phyloP scores from a whole-genome alignment of 2,888 invertebrate species.

The Mythimna pallens region DNA sequence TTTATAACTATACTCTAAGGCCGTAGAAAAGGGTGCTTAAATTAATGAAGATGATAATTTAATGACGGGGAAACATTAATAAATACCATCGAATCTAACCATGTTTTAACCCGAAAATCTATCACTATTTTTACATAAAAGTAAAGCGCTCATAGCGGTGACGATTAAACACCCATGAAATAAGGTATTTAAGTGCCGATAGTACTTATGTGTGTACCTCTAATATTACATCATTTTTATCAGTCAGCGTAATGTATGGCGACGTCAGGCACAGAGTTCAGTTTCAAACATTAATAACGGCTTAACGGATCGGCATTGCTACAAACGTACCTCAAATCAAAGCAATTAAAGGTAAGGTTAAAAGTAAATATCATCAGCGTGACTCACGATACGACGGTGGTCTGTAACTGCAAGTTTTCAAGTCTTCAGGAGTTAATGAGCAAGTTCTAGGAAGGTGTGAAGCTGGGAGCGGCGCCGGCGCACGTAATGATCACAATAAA shows the following conservation, averaged over 20 bases:
- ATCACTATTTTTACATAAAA: not conserved
- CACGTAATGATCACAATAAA: slow-evolving; percentile 62
- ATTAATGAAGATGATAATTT: slow-evolving; percentile 24
- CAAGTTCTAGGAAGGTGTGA: slow-evolving; percentile 66
- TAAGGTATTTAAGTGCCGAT: not conserved
- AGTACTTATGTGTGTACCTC: not conserved
- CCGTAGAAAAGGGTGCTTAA: slow-evolving; percentile 16
- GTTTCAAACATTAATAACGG: slow-evolving; percentile 38
- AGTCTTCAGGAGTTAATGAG: slow-evolving; percentile 57
- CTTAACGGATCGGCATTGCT: slow-evolving; percentile 17
- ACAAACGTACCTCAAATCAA: slow-evolving; percentile 36
- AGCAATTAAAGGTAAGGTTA: slow-evolving; percentile 45
- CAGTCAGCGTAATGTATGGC: slow-evolving; percentile 25
- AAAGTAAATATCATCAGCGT: slow-evolving; percentile 40
- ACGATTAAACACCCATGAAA: slow-evolving; percentile 1
- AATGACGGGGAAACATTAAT: slow-evolving; percentile 13
- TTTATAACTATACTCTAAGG: slow-evolving; percentile 3
- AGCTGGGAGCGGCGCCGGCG: slow-evolving; percentile 38
- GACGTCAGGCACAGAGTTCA: slow-evolving; percentile 28
- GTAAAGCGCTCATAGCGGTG: not conserved
- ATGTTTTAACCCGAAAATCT: slow-evolving; percentile 13
- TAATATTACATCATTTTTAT: slow-evolving; percentile 26
- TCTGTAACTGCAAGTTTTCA: slow-evolving; percentile 35
- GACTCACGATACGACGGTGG: slow-evolving; percentile 55
- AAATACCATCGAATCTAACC: slow-evolving; percentile 3